Percentiles rank a stretch among this genome's conserved stretches.
phyloP scores from a whole-genome alignment of 2,113 vertebrate species.

The Melanostigma gelatinosum region DNA sequence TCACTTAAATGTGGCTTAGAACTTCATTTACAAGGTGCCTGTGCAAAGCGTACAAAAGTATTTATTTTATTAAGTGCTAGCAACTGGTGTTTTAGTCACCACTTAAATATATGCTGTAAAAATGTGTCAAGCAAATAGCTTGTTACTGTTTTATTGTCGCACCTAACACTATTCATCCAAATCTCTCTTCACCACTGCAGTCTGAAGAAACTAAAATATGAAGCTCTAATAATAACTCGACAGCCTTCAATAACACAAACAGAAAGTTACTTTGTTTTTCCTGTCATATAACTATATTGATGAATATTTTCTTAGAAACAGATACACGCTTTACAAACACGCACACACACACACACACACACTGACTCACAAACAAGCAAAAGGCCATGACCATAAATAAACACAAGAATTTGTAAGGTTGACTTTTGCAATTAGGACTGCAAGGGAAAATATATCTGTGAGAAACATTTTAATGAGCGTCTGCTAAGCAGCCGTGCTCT shows the following conservation, averaged over 20 bases:
- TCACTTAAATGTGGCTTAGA: conserved; percentile 72
- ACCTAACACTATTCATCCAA: conserved; percentile 58
- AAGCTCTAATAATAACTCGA: background rate
- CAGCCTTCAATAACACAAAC: background rate
- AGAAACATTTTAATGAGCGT: conserved; percentile 91
- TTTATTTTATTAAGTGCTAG: conserved; percentile 80
- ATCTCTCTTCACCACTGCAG: conserved; percentile 22
- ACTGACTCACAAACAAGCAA: conserved; percentile 65
- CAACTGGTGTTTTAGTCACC: conserved; percentile 70
- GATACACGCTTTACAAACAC: background rate
- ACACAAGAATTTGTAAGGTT: conserved; percentile 81
- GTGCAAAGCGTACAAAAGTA: conserved; percentile 63
- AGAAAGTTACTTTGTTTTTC: background rate
- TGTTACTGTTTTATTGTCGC: conserved; percentile 74
- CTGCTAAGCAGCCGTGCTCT: conserved; percentile 89
- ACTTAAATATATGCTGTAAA: conserved; percentile 78
- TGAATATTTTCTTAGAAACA: background rate
- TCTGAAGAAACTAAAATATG: background rate
- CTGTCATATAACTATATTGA: background rate
- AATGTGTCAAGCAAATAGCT: conserved; percentile 77
- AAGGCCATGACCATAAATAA: conserved; percentile 79
- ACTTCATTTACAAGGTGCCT: conserved; percentile 71
- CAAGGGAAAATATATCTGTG: conserved; percentile 90
- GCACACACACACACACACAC: conserved; percentile 32
- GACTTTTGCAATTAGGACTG: conserved; percentile 86